phyloP scores from a whole-genome alignment of 2,797 vertebrate genomes.

The Ambastaia sidthimunki region DNA sequence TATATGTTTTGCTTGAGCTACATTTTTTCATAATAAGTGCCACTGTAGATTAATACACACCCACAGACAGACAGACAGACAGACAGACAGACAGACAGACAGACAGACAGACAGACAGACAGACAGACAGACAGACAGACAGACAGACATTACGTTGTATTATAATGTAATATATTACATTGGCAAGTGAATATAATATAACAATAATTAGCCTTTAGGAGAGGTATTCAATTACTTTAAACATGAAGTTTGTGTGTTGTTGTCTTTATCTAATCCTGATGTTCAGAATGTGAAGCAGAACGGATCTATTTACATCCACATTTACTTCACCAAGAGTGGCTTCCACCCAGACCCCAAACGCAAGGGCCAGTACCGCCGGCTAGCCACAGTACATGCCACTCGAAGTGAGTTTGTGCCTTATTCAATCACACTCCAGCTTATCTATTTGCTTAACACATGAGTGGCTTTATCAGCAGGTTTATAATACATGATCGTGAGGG shows the following conservation, averaged over 20 bases:
- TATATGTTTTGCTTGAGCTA: no score
- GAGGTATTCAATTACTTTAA: neutral
- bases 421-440: neutral
- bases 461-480: neutral
- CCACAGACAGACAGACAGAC: no score
- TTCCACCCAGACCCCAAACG: slow-evolving; percentile 93
- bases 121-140: no score
- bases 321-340: slow-evolving; percentile 96
- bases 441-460: neutral
- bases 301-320: slow-evolving; percentile 90
- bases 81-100: no score
- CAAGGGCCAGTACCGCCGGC: slow-evolving; percentile 89
- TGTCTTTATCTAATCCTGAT: neutral
- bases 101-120: no score
- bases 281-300: slow-evolving; percentile 86
- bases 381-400: slow-evolving; percentile 88
- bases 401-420: slow-evolving; percentile 80
- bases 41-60: no score
- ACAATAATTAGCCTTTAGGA: no score
- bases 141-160: no score
- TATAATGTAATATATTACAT: no score
- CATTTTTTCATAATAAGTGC: no score
- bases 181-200: no score
- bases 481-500: slow-evolving; percentile 15
- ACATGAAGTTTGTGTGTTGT: neutral